Base-by-base conservation (phyloP, 1,140 invertebrate species). In the Cherax destructor region DNA sequence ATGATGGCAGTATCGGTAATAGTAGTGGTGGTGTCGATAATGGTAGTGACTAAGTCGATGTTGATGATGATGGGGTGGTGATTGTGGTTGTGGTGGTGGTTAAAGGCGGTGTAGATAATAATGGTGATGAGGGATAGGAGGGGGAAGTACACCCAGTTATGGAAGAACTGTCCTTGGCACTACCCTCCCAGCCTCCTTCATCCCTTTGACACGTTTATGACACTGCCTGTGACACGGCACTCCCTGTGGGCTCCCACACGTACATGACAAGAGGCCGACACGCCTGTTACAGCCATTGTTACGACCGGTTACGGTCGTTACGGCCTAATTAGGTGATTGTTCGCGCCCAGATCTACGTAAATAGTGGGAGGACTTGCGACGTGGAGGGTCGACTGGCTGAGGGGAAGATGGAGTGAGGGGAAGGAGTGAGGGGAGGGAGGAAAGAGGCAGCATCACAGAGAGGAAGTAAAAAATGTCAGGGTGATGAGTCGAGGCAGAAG, bases 221-320 rank as follows among this genome's bases (percentile, higher is more conserved):
- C 84, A 47, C 83, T 24, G 65, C 0, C 61, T 9, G 10, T 18
- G n/a, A 59, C 52, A 59, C 52, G 61, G 52, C 4, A 18, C 7
- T 13, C 52, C 52, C 52, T 13, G 1, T 13, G 7, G 7, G 7
- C 52, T 13, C 52, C 24, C 52, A 61, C 52, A 30, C 52, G n/a
- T 50, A 78, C 78, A 65, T 69, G 78, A 81, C 77, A 72, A 41
- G 18, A 56, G 77, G 77, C 56, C 79, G 86, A 30, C 86, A 81
- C 86, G 86, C 86, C 86, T 88, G 86, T 88, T 88, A 88, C 30
- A 61, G 47, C 18, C 86, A 88, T 88, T 88, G 86, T 88, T 52
- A 80, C 78, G 77, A 49, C 56, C 56, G 56, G 77, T 65, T 56
- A 88, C 50, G 86, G 77, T 80, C 79, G 77, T 88, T 88, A 88